Evolutionary conservation across 2,113 vertebrate species (phyloP).

Genomic region (Gambusia holbrooki): DNA sequence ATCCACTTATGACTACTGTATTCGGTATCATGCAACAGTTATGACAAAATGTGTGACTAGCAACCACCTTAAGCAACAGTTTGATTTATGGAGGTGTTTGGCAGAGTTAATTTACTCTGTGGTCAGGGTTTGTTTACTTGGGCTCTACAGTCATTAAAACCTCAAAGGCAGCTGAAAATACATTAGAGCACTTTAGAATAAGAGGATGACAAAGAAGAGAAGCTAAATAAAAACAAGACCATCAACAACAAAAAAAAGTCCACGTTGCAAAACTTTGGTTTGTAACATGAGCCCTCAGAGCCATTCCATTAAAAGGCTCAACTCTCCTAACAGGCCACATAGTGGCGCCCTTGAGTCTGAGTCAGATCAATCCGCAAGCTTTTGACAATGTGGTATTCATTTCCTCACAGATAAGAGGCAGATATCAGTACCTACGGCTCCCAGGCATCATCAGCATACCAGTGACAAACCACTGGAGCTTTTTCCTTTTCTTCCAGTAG

Average conservation of each 20-base stretch:
- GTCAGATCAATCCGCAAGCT: neutral
- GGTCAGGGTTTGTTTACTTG: neutral
- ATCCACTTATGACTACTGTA: neutral
- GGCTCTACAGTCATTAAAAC: neutral
- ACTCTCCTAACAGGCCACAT: slow-evolving; percentile 37
- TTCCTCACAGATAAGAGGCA: slow-evolving; percentile 70
- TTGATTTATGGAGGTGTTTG: neutral
- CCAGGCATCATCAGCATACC: slow-evolving; percentile 75
- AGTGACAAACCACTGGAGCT: slow-evolving; percentile 64
- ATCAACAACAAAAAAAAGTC: slow-evolving; percentile 2
- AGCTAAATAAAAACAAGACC: neutral
- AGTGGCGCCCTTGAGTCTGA: slow-evolving; percentile 53
- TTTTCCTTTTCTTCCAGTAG: slow-evolving; percentile 65
- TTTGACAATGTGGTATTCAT: slow-evolving; percentile 56
- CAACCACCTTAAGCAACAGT: neutral
- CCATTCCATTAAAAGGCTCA: slow-evolving; percentile 22
- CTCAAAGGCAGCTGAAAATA: neutral
- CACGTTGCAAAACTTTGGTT: slow-evolving; percentile 21
- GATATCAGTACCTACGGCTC: slow-evolving; percentile 72
- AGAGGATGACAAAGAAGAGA: neutral
- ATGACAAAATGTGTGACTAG: neutral
- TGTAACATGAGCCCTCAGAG: slow-evolving; percentile 33
- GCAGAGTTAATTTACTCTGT: neutral
- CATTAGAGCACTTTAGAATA: neutral
- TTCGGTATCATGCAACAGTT: neutral